Evolutionary conservation across 2,797 vertebrate species (phyloP), one percentile per base, ranked within the genome.

Genomic region (Dryobates pubescens): DNA sequence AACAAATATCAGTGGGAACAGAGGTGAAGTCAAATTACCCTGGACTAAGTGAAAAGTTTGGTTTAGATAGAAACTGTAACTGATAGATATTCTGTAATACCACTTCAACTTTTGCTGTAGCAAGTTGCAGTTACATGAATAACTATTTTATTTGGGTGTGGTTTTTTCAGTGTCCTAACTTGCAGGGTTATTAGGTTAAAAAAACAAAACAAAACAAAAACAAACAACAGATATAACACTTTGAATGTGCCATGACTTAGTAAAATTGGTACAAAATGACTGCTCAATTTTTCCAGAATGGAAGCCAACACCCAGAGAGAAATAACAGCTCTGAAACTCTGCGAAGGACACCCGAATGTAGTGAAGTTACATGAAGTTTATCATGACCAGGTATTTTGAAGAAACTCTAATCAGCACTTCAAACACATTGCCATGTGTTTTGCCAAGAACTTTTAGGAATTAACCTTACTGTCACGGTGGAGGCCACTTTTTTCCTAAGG

Each of bases 291-390:
- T 96, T 97, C 26, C 86, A 99, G 99, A 97, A 99, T 99, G 99
- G 99, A 99, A 97, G 98, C 98, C 43, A 99, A 99, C 95, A 99
- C 98, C 15, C 99, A 99, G 96, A 98, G 98, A 91, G 99, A 99
- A 97, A 98, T 99, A 81, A 98, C 99, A 12, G 99, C 99, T 76
- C 97, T 99, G 96, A 99, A 98, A 94, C 98, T 99, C 92, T 99
- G 99, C 17, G 99, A 99, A 67, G 98, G 98, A 86, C 99, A 99
- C 93, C 99, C 99, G 7, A 99, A 99, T 95, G 98, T 99, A 53
- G 99, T 99, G 96, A 99, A 99, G 96, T 86, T 99, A 45, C 98
- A 99, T 83, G 99, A 99, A 96, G 98, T 99, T 89, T 99, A 98
- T 97, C 99, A 99, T 54, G 99, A 99, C 96, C 99, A 99, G 99